Evolutionary conservation across 2,113 vertebrate species (phyloP), one percentile per base, ranked within the genome.

Genomic region (Zosterops japonicus): DNA sequence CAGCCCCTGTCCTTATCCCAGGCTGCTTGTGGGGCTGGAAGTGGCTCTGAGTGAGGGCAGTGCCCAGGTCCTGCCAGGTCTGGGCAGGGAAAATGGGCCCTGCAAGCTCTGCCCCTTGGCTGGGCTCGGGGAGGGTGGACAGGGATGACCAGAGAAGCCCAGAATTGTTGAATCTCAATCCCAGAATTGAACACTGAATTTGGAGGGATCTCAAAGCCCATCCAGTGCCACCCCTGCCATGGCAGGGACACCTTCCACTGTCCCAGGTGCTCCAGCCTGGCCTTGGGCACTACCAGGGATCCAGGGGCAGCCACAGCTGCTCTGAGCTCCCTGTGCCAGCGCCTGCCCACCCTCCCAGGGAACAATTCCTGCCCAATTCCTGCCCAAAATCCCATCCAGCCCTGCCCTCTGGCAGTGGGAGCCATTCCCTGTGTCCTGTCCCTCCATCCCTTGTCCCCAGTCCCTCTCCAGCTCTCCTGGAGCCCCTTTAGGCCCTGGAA

Each of bases 271-370:
- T 53, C 55, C 49, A 81, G 0, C 44, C 60, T 36, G 59, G 42
- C 35, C 75, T 20, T 18, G 76, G 76, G 5, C 86, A 89, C 35
- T 81, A 8, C 52, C 77, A 89, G 87, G 60, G 53, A 52, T 68
- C 31, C 71, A 67, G 87, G 59, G 68, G 33, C 68, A 89, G 68
- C 50, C 50, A 0, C 59, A 81, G 76, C 68, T 57, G 3, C 55
- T 78, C 63, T 67, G 71, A 44, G 36, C 8, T 59, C 11, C 25
- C 55, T 4, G 4, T 35, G 5, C 42, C 76, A 88, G 18, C 2
- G 1, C 16, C 52, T 56, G 0, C 8, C 4, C 69, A 39, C 33
- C 44, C 23, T 59, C 2, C 0, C 19, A 60, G 19, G 8, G 15
- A 46, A 2, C 0, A 18, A n/a, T 89, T 46, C 36, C n/a, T 46